Conservation (phyloP, 2,113 vertebrate species). For the Poeciliopsis turrubarensis region DNA sequence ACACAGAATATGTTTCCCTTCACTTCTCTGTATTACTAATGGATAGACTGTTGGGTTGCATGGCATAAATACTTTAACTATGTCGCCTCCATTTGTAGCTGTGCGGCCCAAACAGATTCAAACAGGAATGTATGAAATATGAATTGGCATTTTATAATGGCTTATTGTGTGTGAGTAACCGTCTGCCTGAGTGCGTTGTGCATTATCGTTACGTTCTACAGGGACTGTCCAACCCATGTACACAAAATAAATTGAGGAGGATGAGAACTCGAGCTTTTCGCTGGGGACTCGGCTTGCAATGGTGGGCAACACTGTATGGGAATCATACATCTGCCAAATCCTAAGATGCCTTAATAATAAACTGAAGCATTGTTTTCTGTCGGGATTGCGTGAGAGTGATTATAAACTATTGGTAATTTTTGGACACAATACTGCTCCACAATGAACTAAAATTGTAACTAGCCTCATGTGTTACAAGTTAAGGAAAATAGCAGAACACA, state of each 20-base stretch:
- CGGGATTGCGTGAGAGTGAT: background rate
- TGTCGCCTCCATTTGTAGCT: constrained; percentile 89
- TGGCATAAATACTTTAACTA: constrained; percentile 92
- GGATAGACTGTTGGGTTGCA: constrained; percentile 87
- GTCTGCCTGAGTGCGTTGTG: constrained; percentile 60
- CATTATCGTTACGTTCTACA: constrained; percentile 44
- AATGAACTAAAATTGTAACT: too few relatives aligned
- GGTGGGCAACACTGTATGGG: constrained; percentile 52
- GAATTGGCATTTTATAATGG: constrained; percentile 91
- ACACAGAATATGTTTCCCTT: constrained; percentile 81
- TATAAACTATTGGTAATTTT: background rate
- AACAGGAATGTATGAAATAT: constrained; percentile 92
- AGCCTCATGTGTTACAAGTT: too few relatives aligned
- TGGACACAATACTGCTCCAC: too few relatives aligned
- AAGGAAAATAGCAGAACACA: too few relatives aligned
- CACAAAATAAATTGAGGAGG: constrained; percentile 87
- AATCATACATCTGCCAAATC: constrained; percentile 67
- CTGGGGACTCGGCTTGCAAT: constrained; percentile 79
- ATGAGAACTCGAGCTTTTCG: constrained; percentile 42
- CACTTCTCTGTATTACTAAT: constrained; percentile 87
- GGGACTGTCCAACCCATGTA: constrained; percentile 56
- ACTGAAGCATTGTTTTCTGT: background rate
- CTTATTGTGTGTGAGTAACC: constrained; percentile 80
- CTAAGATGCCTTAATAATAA: background rate
- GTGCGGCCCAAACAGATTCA: constrained; percentile 80